These are phyloP conservation scores for Semotilus atromaculatus DNA, from an alignment of 2,797 vertebrate species.

Conservation along the genomic window DNA sequence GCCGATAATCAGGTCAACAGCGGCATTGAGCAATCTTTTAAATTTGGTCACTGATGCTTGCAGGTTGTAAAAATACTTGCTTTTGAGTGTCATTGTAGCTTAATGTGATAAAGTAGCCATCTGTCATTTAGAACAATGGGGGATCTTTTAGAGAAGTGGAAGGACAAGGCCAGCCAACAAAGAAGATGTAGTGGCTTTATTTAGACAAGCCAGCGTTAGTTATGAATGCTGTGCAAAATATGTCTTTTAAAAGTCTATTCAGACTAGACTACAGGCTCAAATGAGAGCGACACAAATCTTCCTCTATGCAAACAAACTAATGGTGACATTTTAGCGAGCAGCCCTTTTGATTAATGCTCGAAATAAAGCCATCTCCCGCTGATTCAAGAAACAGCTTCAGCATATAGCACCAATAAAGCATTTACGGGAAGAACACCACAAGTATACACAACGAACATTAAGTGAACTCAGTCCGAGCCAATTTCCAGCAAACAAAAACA, in stretches of 20 bases:
- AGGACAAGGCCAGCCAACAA: slow-evolving; percentile 49
- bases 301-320: slow-evolving; percentile 38
- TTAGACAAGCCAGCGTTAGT: slow-evolving; percentile 31
- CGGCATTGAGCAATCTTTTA: slow-evolving; percentile 82
- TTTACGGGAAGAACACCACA: slow-evolving; percentile 30
- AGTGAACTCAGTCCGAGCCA: slow-evolving; percentile 17
- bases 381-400: slow-evolving; percentile 23
- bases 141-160: slow-evolving; percentile 62
- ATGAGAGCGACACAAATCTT: slow-evolving; percentile 36
- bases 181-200: slow-evolving; percentile 51
- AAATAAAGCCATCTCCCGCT: slow-evolving; percentile 41
- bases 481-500: slow-evolving; percentile 48
- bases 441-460: slow-evolving; percentile 14
- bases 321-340: slow-evolving; percentile 10
- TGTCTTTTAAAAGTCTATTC: background rate
- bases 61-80: slow-evolving; percentile 83
- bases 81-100: slow-evolving; percentile 80
- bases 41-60: slow-evolving; percentile 85
- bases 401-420: slow-evolving; percentile 31
- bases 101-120: slow-evolving; percentile 76
- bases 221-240: slow-evolving; percentile 20
- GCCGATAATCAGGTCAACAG: slow-evolving; percentile 84
- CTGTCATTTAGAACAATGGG: slow-evolving; percentile 79
- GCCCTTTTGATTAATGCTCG: slow-evolving; percentile 34
- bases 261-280: slow-evolving; percentile 40